Percentiles rank a stretch among this genome's conserved stretches.
Conservation (phyloP, 2,888 invertebrate species). For the Diogma glabrata region DNA sequence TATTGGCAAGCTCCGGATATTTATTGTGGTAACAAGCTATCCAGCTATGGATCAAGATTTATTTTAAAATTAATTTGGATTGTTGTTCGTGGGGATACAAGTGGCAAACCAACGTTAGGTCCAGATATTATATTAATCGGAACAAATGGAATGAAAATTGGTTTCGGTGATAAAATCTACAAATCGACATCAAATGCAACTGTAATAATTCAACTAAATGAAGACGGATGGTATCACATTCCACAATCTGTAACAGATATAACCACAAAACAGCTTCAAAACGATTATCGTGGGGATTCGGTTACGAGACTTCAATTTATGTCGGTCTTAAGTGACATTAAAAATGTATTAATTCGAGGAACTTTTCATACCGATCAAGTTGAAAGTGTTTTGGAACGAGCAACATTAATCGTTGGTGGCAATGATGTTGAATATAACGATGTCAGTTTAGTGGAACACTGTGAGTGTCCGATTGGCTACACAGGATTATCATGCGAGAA, state of each 20-base stretch:
- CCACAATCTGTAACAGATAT: conserved; percentile 45
- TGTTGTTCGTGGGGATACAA: conserved; percentile 69
- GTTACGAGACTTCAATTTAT: conserved; percentile 65
- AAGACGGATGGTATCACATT: conserved; percentile 58
- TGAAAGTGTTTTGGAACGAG: conserved; percentile 45
- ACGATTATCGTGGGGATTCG: conserved; percentile 45
- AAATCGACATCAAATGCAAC: conserved; percentile 44
- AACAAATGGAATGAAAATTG: conserved; percentile 62
- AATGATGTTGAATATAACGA: conserved; percentile 25
- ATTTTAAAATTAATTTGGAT: conserved; percentile 59
- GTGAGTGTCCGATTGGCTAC: conserved; percentile 68
- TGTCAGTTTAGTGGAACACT: conserved; percentile 52
- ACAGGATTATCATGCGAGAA: conserved; percentile 74
- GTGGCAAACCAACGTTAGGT: conserved; percentile 70
- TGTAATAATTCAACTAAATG: conserved; percentile 52
- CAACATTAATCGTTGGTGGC: conserved; percentile 34
- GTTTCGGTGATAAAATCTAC: conserved; percentile 55
- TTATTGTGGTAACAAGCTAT: conserved; percentile 71
- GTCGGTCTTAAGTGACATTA: conserved; percentile 63
- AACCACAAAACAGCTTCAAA: conserved; percentile 40
- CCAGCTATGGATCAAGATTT: conserved; percentile 73
- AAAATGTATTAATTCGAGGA: conserved; percentile 71
- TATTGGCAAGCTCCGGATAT: conserved; percentile 80
- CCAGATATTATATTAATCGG: conserved; percentile 81
- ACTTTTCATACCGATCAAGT: conserved; percentile 89